Evolutionary conservation across 2,797 vertebrate genomes (phyloP).

Genomic region (Leptodactylus fallax): DNA sequence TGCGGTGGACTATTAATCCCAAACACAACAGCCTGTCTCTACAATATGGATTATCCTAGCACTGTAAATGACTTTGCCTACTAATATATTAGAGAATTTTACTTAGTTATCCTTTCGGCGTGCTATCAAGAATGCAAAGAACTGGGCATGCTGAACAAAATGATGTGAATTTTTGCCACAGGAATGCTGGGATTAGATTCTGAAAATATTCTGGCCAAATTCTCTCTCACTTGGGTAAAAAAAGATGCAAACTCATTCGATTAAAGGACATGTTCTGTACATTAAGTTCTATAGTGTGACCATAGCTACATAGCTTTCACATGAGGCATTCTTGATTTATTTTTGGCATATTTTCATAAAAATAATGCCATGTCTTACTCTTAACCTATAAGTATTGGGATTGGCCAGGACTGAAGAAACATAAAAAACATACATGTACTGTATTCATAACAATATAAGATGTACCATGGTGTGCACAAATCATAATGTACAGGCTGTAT

Average conservation of each 20-base stretch:
- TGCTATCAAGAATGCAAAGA: constrained; percentile 52
- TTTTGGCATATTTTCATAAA: too few species aligned
- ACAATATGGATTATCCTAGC: constrained; percentile 38
- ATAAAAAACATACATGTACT: too few species aligned
- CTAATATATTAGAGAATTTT: constrained; percentile 43
- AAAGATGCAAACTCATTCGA: not conserved
- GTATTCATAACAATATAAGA: too few species aligned
- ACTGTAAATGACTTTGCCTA: constrained; percentile 43
- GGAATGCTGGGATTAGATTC: constrained; percentile 37
- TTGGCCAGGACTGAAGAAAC: too few species aligned
- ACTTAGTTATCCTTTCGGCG: constrained; percentile 30
- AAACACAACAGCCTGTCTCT: constrained; percentile 50
- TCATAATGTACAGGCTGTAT: too few species aligned
- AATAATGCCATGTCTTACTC: too few species aligned
- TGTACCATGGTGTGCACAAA: too few species aligned
- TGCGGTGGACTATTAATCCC: constrained; percentile 53
- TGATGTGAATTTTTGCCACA: constrained; percentile 54
- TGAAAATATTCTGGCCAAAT: constrained; percentile 24
- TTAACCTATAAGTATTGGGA: too few species aligned
- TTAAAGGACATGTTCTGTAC: not conserved
- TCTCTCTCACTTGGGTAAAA: constrained; percentile 5
- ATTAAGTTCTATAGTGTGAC: not conserved
- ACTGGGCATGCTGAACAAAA: constrained; percentile 44
- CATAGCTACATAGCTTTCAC: not conserved
- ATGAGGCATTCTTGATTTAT: too few species aligned